These are phyloP conservation scores for Brenthis daphne DNA, from an alignment of 2,888 invertebrate genomes.

Conservation along the genomic window DNA sequence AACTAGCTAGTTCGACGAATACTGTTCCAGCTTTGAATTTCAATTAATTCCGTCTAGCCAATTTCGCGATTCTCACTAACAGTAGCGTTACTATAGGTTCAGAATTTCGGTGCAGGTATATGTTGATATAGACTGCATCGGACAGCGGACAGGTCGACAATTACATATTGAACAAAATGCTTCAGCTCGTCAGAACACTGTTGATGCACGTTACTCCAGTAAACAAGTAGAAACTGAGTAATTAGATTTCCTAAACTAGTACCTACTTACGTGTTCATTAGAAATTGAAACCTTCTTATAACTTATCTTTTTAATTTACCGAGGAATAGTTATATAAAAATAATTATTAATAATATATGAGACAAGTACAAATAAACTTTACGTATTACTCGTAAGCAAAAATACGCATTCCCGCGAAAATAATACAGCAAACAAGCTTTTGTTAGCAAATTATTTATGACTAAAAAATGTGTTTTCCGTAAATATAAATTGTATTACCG, in stretches of 20 bases:
- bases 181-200: neutral
- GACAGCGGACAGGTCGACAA: slow-evolving; percentile 12
- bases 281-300: neutral
- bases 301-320: neutral
- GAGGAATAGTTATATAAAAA: too few species aligned
- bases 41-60: slow-evolving; percentile 15
- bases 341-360: too few species aligned
- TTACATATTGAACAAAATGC: slow-evolving; percentile 3
- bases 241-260: neutral
- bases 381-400: too few species aligned
- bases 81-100: slow-evolving; percentile 7
- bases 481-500: too few species aligned
- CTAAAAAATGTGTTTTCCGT: too few species aligned
- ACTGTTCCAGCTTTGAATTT: slow-evolving; percentile 14
- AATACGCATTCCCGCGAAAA: too few species aligned
- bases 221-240: neutral
- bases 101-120: slow-evolving; percentile 7
- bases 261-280: neutral
- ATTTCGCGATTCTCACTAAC: slow-evolving; percentile 6
- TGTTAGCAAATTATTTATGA: too few species aligned
- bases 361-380: too few species aligned
- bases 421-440: too few species aligned
- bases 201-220: neutral
- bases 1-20: slow-evolving; percentile 10
- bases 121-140: slow-evolving; percentile 15